phyloP scores from a whole-genome alignment of 2,113 vertebrate species.

The Gadus macrocephalus region DNA sequence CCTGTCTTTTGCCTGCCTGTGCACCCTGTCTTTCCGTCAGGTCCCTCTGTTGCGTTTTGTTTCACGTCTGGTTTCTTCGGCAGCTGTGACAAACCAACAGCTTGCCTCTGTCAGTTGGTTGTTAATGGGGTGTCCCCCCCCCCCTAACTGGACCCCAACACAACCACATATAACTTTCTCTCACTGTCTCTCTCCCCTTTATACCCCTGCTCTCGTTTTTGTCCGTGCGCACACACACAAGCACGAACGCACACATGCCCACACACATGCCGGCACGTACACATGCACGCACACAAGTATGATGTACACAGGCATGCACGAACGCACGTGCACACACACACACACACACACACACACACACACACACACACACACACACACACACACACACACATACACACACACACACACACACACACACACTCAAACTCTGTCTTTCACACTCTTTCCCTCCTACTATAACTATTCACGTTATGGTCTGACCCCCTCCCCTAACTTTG shows the following conservation, averaged over 20 bases:
- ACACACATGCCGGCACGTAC: background rate
- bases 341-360: background rate
- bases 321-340: background rate
- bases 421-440: conserved; percentile 20
- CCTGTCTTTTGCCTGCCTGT: no score
- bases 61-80: conserved; percentile 19
- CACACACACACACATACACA: no score
- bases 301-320: background rate
- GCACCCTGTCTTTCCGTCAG: no score
- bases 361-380: background rate
- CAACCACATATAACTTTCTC: conserved; percentile 47
- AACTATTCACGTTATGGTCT: conserved; percentile 6
- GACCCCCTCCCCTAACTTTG: background rate
- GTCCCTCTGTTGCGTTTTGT: no score
- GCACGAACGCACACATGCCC: background rate
- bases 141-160: no score
- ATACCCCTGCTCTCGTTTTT: no score
- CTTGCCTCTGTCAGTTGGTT: conserved; percentile 45
- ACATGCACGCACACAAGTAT: background rate
- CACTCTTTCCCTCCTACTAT: conserved; percentile 37
- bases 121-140: conserved; percentile 11
- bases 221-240: background rate
- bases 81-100: conserved; percentile 36
- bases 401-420: no score
- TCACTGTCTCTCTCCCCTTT: conserved; percentile 14